These are phyloP conservation scores for Andrena cerasifolii DNA, from an alignment of 1,140 invertebrate genomes.

Conservation along the genomic window DNA sequence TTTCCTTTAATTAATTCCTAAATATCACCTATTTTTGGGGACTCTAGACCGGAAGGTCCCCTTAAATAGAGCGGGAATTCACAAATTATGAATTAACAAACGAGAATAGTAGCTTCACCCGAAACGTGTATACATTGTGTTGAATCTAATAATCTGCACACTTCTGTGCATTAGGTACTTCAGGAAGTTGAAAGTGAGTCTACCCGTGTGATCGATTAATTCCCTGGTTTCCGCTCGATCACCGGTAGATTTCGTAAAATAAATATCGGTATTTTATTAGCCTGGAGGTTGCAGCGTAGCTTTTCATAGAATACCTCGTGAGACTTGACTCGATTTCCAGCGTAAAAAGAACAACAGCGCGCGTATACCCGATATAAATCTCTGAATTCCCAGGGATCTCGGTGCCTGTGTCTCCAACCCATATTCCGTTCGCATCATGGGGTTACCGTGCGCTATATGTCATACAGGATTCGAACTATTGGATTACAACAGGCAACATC, in stretches of 20 bases:
- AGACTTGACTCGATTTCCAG: neutral
- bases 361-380: conserved; percentile 12
- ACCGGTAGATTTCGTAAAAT: neutral
- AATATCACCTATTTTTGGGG: too few relatives aligned
- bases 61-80: too few relatives aligned
- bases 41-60: too few relatives aligned
- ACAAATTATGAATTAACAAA: too few relatives aligned
- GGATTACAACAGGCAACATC: conserved; percentile 56
- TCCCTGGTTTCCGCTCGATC: neutral
- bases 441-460: conserved; percentile 42
- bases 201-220: neutral
- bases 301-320: neutral
- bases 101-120: too few relatives aligned
- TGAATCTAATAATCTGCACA: too few relatives aligned
- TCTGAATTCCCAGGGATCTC: conserved; percentile 40
- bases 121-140: too few relatives aligned
- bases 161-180: too few relatives aligned
- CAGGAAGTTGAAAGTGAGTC: too few relatives aligned
- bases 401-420: conserved; percentile 34
- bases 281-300: neutral
- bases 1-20: too few relatives aligned
- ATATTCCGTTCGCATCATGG: conserved; percentile 51
- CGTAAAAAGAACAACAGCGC: neutral
- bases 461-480: conserved; percentile 57
- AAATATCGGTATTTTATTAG: neutral